Percentiles rank a stretch among this genome's conserved stretches.
Evolutionary conservation across 2,888 invertebrate genomes (phyloP).

Genomic region (Volucella inflata): DNA sequence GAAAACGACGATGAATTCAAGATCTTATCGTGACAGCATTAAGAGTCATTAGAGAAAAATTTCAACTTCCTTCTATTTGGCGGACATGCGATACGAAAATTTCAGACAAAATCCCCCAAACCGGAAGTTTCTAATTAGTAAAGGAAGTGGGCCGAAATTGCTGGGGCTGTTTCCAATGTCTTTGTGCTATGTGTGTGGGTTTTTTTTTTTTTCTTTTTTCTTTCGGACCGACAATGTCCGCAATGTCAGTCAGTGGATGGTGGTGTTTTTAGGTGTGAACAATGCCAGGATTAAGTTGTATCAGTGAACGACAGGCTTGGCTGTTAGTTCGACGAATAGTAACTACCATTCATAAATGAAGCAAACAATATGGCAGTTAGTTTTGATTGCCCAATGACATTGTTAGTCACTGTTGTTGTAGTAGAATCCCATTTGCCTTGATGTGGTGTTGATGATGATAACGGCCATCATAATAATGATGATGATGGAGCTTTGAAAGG

Average conservation of each 20-base stretch:
- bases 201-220: too few relatives aligned
- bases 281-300: constrained; percentile 50
- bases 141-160: constrained; percentile 12
- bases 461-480: constrained; percentile 4
- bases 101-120: constrained; percentile 41
- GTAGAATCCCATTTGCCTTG: constrained; percentile 3
- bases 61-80: constrained; percentile 58
- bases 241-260: not conserved
- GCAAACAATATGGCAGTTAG: constrained; percentile 14
- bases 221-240: too few relatives aligned
- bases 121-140: constrained; percentile 69
- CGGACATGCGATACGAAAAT: constrained; percentile 69
- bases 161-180: not conserved
- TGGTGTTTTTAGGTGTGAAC: constrained; percentile 46
- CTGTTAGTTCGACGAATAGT: not conserved
- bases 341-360: constrained; percentile 27
- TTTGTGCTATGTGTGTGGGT: constrained; percentile 1
- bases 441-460: constrained; percentile 36
- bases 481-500: constrained; percentile 2
- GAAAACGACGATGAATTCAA: constrained; percentile 38
- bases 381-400: constrained; percentile 22
- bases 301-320: constrained; percentile 2
- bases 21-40: constrained; percentile 57
- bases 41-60: constrained; percentile 56
- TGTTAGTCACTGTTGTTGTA: not conserved